Conservation (phyloP, 2,888 invertebrate genomes). For the Lampropteryx suffumata region DNA sequence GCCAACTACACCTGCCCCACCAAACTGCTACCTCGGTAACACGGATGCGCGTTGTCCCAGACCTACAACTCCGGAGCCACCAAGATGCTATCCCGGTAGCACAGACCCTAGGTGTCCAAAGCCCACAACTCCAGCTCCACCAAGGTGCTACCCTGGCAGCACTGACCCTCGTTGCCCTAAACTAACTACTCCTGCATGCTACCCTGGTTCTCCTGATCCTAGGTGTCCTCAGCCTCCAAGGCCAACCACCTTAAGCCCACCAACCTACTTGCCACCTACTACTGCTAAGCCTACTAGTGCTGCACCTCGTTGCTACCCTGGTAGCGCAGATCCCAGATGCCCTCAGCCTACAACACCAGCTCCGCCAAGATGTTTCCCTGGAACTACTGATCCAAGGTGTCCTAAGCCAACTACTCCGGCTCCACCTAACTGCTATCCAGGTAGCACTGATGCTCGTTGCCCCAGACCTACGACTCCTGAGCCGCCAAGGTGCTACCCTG, state of each 20-base stretch:
- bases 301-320: constrained; percentile 40
- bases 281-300: constrained; percentile 33
- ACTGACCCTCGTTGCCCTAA: constrained; percentile 35
- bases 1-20: too few relatives aligned
- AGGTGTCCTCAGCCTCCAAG: constrained; percentile 37
- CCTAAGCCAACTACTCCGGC: constrained; percentile 44
- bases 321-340: constrained; percentile 46
- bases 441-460: constrained; percentile 49
- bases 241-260: constrained; percentile 11
- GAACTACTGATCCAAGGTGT: constrained; percentile 56
- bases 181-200: constrained; percentile 45
- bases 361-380: constrained; percentile 44
- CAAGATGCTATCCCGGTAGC: background rate
- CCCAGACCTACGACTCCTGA: constrained; percentile 41
- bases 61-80: too few relatives aligned
- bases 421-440: constrained; percentile 21
- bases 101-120: constrained; percentile 31
- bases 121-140: constrained; percentile 36
- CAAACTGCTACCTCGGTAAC: too few relatives aligned
- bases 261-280: constrained; percentile 9
- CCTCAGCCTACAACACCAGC: constrained; percentile 43
- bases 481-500: constrained; percentile 1
- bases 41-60: too few relatives aligned
- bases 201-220: constrained; percentile 36
- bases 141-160: constrained; percentile 36